Percentiles rank a stretch among this genome's conserved stretches.
Conservation (phyloP, 1,140 invertebrate genomes). For the Euglossa dilemma region DNA sequence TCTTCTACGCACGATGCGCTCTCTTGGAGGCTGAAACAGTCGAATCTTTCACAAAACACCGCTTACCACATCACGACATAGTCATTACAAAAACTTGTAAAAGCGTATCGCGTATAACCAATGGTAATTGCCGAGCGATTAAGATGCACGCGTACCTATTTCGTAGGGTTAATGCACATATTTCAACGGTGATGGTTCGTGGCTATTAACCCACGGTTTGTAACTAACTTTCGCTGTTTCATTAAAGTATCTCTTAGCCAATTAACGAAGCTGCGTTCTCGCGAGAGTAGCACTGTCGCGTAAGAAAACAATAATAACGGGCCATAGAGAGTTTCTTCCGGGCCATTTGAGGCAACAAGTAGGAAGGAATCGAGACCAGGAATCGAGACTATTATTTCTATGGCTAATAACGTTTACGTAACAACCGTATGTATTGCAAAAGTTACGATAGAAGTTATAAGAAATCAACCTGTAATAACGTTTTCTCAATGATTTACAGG, state of each 20-base stretch:
- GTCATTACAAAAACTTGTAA: constrained; percentile 17
- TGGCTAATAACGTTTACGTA: constrained; percentile 34
- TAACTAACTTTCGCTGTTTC: constrained; percentile 35
- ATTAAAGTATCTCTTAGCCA: background rate
- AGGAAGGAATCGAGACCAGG: constrained; percentile 2
- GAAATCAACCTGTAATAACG: background rate
- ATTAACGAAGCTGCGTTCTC: background rate
- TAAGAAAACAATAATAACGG: constrained; percentile 26
- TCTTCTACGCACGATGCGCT: background rate
- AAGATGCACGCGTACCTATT: constrained; percentile 12
- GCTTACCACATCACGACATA: background rate
- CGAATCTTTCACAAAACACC: constrained; percentile 13
- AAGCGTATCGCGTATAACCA: constrained; percentile 20
- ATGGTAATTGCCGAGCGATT: constrained; percentile 11
- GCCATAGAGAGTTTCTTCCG: constrained; percentile 9
- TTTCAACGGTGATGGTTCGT: background rate
- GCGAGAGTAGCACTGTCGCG: background rate
- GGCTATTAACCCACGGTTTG: background rate
- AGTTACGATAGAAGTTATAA: constrained; percentile 4
- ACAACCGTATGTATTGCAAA: background rate
- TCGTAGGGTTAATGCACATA: background rate
- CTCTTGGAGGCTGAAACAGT: background rate
- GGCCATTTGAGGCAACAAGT: constrained; percentile 17
- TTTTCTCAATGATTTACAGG: background rate
- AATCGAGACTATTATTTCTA: background rate